A percentile compares a stretch with the other conserved stretches of the same genome.
phyloP scores from a whole-genome alignment of 2,797 vertebrate species.

The Poecile montanus region DNA sequence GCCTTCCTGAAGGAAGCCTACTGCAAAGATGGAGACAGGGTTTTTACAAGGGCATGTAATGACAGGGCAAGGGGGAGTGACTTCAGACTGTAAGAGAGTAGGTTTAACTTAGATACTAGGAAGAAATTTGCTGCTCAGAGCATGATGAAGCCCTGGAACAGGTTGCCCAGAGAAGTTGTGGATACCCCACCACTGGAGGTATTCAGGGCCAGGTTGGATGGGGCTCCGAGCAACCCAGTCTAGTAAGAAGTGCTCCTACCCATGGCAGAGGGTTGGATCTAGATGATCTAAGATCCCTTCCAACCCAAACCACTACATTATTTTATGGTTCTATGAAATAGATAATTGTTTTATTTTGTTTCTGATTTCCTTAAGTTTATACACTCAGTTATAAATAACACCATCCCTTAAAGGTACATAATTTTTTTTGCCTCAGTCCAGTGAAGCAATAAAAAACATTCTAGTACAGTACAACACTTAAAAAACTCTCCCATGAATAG shows the following conservation, averaged over 20 bases:
- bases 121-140: not conserved
- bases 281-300: not conserved
- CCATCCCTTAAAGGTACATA: not conserved
- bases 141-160: not conserved
- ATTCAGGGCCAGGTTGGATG: not conserved
- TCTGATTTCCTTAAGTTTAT: constrained; percentile 30
- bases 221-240: not conserved
- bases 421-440: not conserved
- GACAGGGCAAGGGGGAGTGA: not conserved
- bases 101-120: not conserved
- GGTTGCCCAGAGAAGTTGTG: not conserved
- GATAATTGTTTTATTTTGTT: not conserved
- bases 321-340: not conserved
- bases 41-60: fast-evolving
- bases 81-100: not conserved
- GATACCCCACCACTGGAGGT: not conserved
- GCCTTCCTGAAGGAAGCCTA: not conserved
- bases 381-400: not conserved
- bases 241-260: not conserved
- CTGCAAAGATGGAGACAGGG: not conserved
- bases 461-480: not conserved
- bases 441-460: not conserved
- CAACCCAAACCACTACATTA: not conserved
- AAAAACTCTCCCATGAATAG: not conserved
- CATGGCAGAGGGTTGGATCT: not conserved